These are phyloP conservation scores for Urocynchramus pylzowi DNA, from an alignment of 2,113 vertebrate genomes.

Conservation along the genomic window DNA sequence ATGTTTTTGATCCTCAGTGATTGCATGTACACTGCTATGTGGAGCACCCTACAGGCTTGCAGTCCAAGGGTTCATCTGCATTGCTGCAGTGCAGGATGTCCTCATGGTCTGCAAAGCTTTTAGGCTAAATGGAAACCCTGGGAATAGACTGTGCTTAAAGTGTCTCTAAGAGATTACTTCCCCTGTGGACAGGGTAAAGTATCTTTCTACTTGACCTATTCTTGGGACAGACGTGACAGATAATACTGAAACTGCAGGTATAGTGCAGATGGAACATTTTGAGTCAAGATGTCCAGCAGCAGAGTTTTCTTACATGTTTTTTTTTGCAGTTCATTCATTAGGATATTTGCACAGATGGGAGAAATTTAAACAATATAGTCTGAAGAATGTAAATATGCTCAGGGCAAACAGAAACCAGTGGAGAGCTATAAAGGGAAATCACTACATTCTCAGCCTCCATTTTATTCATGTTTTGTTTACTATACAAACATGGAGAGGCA, in stretches of 20 bases:
- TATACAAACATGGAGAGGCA: slow-evolving; percentile 27
- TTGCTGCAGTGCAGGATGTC: background rate
- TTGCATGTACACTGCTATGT: background rate
- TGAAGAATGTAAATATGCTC: slow-evolving; percentile 32
- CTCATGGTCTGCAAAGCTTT: background rate
- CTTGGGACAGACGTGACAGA: background rate
- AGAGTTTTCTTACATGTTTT: background rate
- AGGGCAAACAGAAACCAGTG: background rate
- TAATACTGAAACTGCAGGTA: background rate
- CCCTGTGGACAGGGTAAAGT: background rate
- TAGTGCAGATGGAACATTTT: background rate
- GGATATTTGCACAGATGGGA: slow-evolving; percentile 11
- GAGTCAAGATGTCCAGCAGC: background rate
- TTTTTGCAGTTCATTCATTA: background rate
- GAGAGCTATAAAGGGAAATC: slow-evolving; percentile 38
- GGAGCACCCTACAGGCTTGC: background rate
- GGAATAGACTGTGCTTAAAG: background rate
- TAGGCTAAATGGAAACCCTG: background rate
- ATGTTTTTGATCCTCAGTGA: background rate
- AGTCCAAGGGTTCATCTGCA: background rate
- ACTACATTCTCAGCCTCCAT: slow-evolving; percentile 31
- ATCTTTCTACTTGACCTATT: background rate
- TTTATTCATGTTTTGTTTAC: slow-evolving; percentile 62
- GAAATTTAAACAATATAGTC: background rate
- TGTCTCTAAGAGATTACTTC: background rate